Evolutionary conservation across 2,888 invertebrate species (phyloP).

Genomic region (Hypercompe scribonia): DNA sequence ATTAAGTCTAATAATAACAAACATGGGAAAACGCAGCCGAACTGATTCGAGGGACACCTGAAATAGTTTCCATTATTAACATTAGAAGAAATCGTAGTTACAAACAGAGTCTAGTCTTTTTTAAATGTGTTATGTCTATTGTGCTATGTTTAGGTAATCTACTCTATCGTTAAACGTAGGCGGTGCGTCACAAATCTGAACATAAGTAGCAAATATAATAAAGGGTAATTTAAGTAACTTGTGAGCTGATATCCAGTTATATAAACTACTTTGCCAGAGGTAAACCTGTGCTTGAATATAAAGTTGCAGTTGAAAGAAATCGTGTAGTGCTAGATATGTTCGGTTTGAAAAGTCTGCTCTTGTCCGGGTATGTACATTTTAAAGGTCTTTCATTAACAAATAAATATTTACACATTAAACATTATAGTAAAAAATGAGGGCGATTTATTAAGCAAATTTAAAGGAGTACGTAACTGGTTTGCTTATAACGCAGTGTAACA

Average conservation of each 20-base stretch:
- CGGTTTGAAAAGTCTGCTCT: background rate
- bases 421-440: no score
- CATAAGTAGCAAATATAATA: background rate
- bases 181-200: background rate
- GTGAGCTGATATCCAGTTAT: background rate
- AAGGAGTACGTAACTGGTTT: no score
- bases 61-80: no score
- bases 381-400: no score
- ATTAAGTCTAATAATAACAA: no score
- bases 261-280: background rate
- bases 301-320: background rate
- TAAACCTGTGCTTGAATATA: background rate
- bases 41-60: no score
- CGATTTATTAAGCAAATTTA: no score
- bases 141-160: background rate
- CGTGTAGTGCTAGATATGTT: constrained; percentile 11
- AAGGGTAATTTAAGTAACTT: background rate
- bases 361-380: background rate
- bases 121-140: background rate
- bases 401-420: no score
- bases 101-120: background rate
- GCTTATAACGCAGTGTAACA: no score
- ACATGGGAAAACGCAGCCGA: no score
- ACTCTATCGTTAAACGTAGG: background rate
- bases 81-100: background rate